Evolutionary conservation across 2,113 vertebrate species (phyloP).

Genomic region (Micronycteris hirsuta): DNA sequence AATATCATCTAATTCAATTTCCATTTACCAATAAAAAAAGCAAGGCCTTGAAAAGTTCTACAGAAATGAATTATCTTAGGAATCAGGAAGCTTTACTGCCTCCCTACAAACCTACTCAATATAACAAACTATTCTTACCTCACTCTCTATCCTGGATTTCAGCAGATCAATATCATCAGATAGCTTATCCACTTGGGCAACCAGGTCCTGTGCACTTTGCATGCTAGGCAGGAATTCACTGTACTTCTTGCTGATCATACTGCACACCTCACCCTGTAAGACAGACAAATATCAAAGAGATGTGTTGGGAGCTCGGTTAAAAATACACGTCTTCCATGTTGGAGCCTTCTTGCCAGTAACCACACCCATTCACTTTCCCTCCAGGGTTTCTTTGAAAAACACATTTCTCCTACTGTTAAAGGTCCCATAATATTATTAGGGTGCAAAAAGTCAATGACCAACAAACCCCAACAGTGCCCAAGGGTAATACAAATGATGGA

Average conservation of each 20-base stretch:
- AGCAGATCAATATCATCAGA: constrained; percentile 86
- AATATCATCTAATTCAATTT: neutral
- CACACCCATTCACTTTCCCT: neutral
- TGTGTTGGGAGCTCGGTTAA: neutral
- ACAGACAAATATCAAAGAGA: neutral
- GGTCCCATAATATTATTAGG: neutral
- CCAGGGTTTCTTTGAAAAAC: neutral
- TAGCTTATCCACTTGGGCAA: constrained; percentile 85
- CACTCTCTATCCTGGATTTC: constrained; percentile 87
- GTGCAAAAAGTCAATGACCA: neutral
- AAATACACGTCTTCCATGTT: neutral
- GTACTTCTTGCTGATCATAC: constrained; percentile 92
- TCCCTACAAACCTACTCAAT: neutral
- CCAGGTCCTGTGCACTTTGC: constrained; percentile 87
- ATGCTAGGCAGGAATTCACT: constrained; percentile 92
- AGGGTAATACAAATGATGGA: neutral
- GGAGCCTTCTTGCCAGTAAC: neutral
- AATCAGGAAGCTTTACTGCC: neutral
- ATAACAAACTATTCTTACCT: constrained; percentile 79
- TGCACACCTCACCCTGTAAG: constrained; percentile 89
- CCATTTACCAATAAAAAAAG: neutral
- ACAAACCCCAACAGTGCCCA: neutral
- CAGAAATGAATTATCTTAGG: neutral
- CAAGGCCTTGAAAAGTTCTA: neutral
- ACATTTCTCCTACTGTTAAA: neutral